phyloP scores from a whole-genome alignment of 2,113 vertebrate species.

The Pseudorasbora parva region DNA sequence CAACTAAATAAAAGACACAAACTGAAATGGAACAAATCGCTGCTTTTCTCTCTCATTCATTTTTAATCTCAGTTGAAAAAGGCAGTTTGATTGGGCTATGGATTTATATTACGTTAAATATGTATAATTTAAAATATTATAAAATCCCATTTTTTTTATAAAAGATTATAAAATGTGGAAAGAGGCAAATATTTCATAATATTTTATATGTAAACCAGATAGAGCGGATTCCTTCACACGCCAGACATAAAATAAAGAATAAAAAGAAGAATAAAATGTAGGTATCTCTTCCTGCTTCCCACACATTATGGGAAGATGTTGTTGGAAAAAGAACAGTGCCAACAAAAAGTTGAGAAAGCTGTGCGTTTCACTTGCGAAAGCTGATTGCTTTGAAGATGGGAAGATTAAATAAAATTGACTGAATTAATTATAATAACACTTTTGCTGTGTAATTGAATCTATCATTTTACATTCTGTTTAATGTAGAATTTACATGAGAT shows the following conservation, averaged over 20 bases:
- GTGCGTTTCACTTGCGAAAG: not conserved
- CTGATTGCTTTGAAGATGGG: not conserved
- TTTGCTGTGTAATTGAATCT: not conserved
- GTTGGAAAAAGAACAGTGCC: not conserved
- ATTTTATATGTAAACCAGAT: not conserved
- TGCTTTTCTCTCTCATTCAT: no score
- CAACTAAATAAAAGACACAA: no score
- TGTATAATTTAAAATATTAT: not conserved
- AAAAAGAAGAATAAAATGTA: not conserved
- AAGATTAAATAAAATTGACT: not conserved
- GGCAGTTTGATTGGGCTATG: not conserved
- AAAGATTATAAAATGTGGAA: no score
- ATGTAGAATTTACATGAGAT: constrained; percentile 1
- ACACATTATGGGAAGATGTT: not conserved
- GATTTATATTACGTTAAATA: not conserved
- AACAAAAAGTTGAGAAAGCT: not conserved
- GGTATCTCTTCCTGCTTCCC: not conserved
- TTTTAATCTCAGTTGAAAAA: no score
- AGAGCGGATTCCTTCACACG: not conserved
- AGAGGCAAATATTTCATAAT: not conserved
- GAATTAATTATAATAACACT: not conserved
- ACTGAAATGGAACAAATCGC: no score
- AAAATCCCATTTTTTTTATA: not conserved
- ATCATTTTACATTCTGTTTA: constrained; percentile 25
- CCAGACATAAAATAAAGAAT: no score